phyloP scores from a whole-genome alignment of 2,888 invertebrate species.

The Abrostola tripartita region DNA sequence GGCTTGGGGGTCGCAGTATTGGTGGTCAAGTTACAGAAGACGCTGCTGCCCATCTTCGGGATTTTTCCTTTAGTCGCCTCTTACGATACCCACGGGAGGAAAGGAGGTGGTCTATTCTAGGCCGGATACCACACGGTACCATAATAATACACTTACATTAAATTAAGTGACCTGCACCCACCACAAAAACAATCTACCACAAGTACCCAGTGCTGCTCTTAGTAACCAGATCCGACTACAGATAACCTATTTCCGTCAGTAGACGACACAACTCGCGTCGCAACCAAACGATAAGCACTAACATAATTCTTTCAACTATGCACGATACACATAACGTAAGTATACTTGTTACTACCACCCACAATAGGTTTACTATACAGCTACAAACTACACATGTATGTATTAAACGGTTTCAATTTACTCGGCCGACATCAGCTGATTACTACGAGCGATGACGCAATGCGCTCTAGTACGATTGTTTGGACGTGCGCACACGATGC shows the following conservation, averaged over 20 bases:
- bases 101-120: too few species aligned
- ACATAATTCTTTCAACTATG: constrained; percentile 43
- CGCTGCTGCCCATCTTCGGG: too few species aligned
- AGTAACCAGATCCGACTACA: constrained; percentile 17
- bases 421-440: constrained; percentile 59
- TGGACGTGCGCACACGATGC: constrained; percentile 41
- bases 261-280: constrained; percentile 27
- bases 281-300: constrained; percentile 35
- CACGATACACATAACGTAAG: constrained; percentile 35
- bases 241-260: constrained; percentile 50
- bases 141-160: neutral
- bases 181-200: neutral
- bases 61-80: too few species aligned
- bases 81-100: too few species aligned
- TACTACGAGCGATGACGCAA: constrained; percentile 60
- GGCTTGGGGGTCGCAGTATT: too few species aligned
- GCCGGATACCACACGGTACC: too few species aligned
- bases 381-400: constrained; percentile 45
- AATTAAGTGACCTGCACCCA: constrained; percentile 10
- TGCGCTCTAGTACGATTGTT: constrained; percentile 57
- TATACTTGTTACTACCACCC: constrained; percentile 26
- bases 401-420: constrained; percentile 59
- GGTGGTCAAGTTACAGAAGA: too few species aligned
- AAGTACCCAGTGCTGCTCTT: neutral
- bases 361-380: constrained; percentile 43